These are phyloP conservation scores for Epinephelus fuscoguttatus DNA, from an alignment of 2,113 vertebrate species.

Conservation along the genomic window DNA sequence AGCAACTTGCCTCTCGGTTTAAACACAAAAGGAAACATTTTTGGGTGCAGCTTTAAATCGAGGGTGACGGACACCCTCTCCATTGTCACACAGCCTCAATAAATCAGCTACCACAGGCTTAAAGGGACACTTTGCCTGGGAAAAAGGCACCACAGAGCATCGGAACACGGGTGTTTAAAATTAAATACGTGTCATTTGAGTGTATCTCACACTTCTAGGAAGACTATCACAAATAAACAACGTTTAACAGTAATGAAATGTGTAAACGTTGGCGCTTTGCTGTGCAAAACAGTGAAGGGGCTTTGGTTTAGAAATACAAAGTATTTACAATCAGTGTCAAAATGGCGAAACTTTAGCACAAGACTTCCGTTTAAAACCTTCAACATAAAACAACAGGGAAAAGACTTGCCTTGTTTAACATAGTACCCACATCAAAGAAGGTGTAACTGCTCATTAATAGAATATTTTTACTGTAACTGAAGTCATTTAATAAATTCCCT, in stretches of 20 bases:
- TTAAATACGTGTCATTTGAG: not conserved
- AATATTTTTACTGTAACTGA: no score
- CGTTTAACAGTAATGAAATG: not conserved
- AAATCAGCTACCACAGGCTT: not conserved
- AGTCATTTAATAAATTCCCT: no score
- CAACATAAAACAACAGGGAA: not conserved
- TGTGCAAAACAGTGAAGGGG: fast-evolving
- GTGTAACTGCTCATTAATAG: no score
- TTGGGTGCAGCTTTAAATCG: not conserved
- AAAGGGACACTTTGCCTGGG: not conserved
- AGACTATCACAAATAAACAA: not conserved
- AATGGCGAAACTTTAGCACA: not conserved
- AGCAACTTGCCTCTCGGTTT: not conserved
- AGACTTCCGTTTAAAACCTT: slow-evolving; percentile 41
- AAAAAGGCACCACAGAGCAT: not conserved
- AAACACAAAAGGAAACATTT: not conserved
- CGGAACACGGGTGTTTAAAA: not conserved
- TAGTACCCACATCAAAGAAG: no score
- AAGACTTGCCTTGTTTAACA: no score
- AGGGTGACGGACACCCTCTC: not conserved
- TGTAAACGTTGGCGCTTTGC: fast-evolving
- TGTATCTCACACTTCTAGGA: fast-evolving
- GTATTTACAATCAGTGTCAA: not conserved
- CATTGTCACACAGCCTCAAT: not conserved
- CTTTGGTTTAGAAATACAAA: slow-evolving; percentile 8